Conservation (phyloP, 1,140 invertebrate genomes). For the Steinernema khuongi region DNA sequence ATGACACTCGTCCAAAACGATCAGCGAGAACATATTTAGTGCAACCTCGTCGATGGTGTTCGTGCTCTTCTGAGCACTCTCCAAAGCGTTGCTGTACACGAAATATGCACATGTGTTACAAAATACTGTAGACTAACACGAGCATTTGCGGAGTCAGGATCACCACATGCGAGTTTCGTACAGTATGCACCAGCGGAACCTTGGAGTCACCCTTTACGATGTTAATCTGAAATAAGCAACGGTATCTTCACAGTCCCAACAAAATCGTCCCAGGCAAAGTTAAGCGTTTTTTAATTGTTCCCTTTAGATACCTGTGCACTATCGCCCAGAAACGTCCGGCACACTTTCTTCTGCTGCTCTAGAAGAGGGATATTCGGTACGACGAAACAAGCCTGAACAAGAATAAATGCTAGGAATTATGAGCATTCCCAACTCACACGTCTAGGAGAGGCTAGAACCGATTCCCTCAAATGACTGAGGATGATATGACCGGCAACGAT, state of each 20-base stretch:
- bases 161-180: constrained; percentile 28
- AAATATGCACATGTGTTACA: constrained; percentile 11
- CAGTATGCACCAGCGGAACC: constrained; percentile 24
- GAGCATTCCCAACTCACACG: too few species aligned
- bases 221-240: neutral
- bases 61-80: constrained; percentile 32
- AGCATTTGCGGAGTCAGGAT: constrained; percentile 48
- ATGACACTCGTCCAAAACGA: constrained; percentile 51
- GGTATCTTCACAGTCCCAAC: constrained; percentile 29
- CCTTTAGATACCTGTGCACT: constrained; percentile 19
- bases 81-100: constrained; percentile 43
- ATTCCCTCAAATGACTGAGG: constrained; percentile 35
- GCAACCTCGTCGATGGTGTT: constrained; percentile 33
- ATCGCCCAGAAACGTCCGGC: constrained; percentile 25
- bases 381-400: constrained; percentile 36
- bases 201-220: constrained; percentile 27
- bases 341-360: constrained; percentile 37
- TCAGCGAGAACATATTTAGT: constrained; percentile 41
- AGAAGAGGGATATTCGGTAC: constrained; percentile 52
- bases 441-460: neutral
- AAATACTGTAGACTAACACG: constrained; percentile 14
- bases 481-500: constrained; percentile 50
- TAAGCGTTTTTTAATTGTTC: constrained; percentile 37
- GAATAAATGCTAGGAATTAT: neutral
- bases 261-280: too few species aligned